phyloP scores from a whole-genome alignment of 2,797 vertebrate species.

The Erithacus rubecula region DNA sequence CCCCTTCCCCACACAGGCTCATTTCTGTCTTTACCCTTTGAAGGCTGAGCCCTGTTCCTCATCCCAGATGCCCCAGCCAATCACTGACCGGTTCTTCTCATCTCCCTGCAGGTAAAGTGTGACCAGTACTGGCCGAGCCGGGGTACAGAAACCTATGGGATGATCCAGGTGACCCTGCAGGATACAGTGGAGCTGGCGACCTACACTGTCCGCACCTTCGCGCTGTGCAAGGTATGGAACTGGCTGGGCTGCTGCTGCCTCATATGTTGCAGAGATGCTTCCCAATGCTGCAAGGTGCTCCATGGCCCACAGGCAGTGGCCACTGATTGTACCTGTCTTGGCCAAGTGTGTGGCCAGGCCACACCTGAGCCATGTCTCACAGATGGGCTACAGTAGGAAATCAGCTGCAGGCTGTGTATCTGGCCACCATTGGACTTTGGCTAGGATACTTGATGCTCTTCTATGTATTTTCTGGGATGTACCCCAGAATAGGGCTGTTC shows the following conservation, averaged over 20 bases:
- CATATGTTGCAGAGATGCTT: background rate
- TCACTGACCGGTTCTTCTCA: background rate
- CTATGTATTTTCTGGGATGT: background rate
- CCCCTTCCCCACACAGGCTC: background rate
- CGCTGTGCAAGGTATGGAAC: slow-evolving; percentile 86
- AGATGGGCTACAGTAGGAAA: background rate
- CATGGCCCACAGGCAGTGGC: background rate
- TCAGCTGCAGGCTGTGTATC: background rate
- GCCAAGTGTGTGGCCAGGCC: background rate
- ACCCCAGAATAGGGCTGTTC: background rate
- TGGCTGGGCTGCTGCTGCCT: background rate
- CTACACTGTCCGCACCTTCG: slow-evolving; percentile 90
- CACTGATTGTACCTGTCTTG: background rate
- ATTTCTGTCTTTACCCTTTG: background rate
- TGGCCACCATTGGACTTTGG: background rate
- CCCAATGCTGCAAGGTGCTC: background rate
- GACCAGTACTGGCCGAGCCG: slow-evolving; percentile 96
- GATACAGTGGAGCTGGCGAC: slow-evolving; percentile 93
- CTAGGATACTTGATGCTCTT: background rate
- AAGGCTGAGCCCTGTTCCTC: background rate
- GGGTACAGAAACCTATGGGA: slow-evolving; percentile 83
- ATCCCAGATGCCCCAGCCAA: background rate
- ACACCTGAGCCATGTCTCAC: background rate
- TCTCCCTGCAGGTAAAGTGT: slow-evolving; percentile 86
- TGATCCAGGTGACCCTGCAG: slow-evolving; percentile 92